These are phyloP conservation scores for Chrysopa pallens DNA, from an alignment of 1,140 invertebrate species.

Conservation along the genomic window DNA sequence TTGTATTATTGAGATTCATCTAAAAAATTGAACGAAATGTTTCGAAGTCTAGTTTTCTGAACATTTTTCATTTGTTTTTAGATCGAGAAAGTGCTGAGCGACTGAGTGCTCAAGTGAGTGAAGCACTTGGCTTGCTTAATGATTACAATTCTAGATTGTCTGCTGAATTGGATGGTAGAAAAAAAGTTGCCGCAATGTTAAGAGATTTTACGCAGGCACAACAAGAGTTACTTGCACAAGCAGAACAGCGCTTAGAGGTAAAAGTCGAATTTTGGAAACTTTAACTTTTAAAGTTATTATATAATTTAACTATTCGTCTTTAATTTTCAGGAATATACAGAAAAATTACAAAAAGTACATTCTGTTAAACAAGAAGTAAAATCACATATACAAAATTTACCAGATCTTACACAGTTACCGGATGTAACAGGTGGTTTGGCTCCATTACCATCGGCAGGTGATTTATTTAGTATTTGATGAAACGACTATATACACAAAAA, in stretches of 20 bases:
- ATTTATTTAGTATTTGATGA: constrained; percentile 59
- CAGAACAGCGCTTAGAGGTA: constrained; percentile 74
- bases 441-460: constrained; percentile 83
- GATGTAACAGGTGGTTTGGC: constrained; percentile 78
- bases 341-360: constrained; percentile 71
- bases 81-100: constrained; percentile 55
- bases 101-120: constrained; percentile 60
- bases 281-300: neutral
- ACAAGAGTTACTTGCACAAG: constrained; percentile 63
- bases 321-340: constrained; percentile 60
- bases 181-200: constrained; percentile 68
- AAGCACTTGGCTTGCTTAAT: constrained; percentile 65
- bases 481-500: too few species aligned
- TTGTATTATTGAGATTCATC: constrained; percentile 5
- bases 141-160: constrained; percentile 77
- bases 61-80: constrained; percentile 20
- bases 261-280: constrained; percentile 4
- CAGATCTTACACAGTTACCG: constrained; percentile 76
- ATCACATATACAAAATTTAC: constrained; percentile 81
- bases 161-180: constrained; percentile 74
- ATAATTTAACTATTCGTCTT: neutral
- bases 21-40: constrained; percentile 1
- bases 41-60: neutral
- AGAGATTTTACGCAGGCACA: constrained; percentile 73
- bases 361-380: constrained; percentile 71